Conservation (phyloP, 2,888 invertebrate genomes). For the Scotopteryx bipunctaria region DNA sequence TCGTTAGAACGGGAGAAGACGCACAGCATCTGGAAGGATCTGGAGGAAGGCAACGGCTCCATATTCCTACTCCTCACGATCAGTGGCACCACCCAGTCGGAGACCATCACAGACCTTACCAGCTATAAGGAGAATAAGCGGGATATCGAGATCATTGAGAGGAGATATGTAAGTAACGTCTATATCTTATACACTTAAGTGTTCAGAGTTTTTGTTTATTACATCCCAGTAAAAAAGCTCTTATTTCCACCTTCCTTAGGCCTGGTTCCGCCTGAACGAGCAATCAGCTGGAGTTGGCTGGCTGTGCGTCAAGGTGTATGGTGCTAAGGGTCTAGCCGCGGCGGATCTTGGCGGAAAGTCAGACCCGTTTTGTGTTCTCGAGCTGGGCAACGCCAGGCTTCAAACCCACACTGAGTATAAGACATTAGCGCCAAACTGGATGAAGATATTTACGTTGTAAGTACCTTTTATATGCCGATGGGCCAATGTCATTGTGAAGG, state of each 20-base stretch:
- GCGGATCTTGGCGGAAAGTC: constrained; percentile 99
- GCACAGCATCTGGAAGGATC: constrained; percentile 93
- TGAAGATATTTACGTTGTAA: constrained; percentile 99
- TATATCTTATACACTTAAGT: too few relatives aligned
- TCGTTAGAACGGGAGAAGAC: constrained; percentile 94
- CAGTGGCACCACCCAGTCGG: constrained; percentile 96
- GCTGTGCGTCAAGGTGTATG: constrained; percentile 96
- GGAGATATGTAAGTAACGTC: constrained; percentile 86
- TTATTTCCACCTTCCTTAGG: constrained; percentile 65
- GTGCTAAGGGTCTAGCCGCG: constrained; percentile 92
- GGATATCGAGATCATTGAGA: constrained; percentile 85
- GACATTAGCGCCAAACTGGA: constrained; percentile 98
- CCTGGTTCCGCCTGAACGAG: constrained; percentile 81
- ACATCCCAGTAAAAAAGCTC: too few relatives aligned
- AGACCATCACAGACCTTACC: constrained; percentile 95
- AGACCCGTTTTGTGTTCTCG: constrained; percentile 98
- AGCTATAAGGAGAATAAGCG: constrained; percentile 91
- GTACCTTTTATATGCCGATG: too few relatives aligned
- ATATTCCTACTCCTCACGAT: constrained; percentile 96
- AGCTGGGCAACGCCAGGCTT: constrained; percentile 95
- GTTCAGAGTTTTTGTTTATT: too few relatives aligned
- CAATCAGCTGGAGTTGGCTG: constrained; percentile 92
- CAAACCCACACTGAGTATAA: constrained; percentile 99
- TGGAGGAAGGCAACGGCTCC: constrained; percentile 95
- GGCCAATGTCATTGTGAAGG: too few relatives aligned